Conservation (phyloP, 2,797 vertebrate genomes). For the Clarias fuscus region DNA sequence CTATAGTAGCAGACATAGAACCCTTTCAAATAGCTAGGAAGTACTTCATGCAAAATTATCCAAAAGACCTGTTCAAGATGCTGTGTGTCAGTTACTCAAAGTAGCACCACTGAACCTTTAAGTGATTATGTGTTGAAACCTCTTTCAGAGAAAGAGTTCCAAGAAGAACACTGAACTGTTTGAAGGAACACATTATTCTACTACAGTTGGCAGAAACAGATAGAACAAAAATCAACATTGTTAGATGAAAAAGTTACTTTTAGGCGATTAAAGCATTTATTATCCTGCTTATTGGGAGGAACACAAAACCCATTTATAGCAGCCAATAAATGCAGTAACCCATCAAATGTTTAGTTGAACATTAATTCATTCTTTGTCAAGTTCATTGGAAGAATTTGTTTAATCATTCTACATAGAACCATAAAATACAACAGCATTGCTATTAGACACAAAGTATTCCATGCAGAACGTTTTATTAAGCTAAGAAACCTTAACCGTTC, state of each 20-base stretch:
- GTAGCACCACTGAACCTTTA: not conserved
- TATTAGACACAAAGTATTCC: not conserved
- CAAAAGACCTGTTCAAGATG: not conserved
- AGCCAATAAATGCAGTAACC: not conserved
- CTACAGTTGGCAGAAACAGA: not conserved
- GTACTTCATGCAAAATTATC: not conserved
- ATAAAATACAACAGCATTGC: not conserved
- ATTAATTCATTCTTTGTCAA: not conserved
- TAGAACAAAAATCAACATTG: no score
- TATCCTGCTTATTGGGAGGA: not conserved
- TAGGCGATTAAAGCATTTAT: not conserved
- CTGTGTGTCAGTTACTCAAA: not conserved
- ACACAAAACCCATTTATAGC: not conserved
- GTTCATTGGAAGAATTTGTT: not conserved
- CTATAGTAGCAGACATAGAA: not conserved
- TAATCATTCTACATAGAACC: not conserved
- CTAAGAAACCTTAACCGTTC: not conserved
- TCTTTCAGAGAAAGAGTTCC: not conserved
- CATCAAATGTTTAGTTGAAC: not conserved
- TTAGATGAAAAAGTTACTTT: not conserved
- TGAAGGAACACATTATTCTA: not conserved
- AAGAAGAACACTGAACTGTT: not conserved
- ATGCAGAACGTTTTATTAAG: not conserved
- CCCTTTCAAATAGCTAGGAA: not conserved
- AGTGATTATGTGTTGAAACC: not conserved